phyloP scores from a whole-genome alignment of 1,140 invertebrate genomes.

The Drosophila ananassae region DNA sequence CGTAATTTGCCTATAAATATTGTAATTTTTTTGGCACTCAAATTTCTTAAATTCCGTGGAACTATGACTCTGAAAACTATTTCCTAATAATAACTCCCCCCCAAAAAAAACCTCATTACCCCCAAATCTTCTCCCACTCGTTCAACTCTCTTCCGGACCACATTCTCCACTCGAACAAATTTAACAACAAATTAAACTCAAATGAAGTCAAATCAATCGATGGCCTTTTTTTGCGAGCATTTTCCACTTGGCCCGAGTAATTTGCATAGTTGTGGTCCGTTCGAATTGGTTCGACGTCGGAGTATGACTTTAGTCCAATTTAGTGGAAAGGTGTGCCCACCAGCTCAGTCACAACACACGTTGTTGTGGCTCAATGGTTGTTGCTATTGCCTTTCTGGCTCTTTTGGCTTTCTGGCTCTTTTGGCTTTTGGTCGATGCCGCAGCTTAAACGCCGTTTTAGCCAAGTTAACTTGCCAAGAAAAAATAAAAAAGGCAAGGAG shows the following conservation, averaged over 20 bases:
- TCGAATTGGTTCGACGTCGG: constrained; percentile 31
- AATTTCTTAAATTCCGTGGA: too few species aligned
- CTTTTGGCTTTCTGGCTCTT: not conserved
- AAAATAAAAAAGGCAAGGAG: constrained; percentile 13
- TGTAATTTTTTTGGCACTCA: too few species aligned
- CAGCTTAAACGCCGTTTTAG: constrained; percentile 62
- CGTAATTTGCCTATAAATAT: too few species aligned
- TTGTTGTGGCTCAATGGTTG: constrained; percentile 30
- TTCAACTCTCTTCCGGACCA: not conserved
- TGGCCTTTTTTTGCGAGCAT: constrained; percentile 27
- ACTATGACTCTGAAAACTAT: too few species aligned
- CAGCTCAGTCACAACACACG: constrained; percentile 57
- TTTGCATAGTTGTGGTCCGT: constrained; percentile 60
- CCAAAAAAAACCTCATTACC: not conserved
- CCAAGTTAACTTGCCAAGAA: constrained; percentile 32
- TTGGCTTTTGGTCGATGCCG: constrained; percentile 44
- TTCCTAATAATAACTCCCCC: not conserved
- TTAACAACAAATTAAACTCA: constrained; percentile 57
- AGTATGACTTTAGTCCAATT: constrained; percentile 54
- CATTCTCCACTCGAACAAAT: constrained; percentile 26
- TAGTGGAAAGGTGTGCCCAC: constrained; percentile 70
- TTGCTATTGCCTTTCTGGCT: constrained; percentile 9
- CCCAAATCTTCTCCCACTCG: constrained; percentile 3
- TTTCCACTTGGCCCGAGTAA: constrained; percentile 52
- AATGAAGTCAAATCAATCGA: constrained; percentile 56